Conservation (phyloP, 2,113 vertebrate genomes). For the Planiliza haematocheilus region DNA sequence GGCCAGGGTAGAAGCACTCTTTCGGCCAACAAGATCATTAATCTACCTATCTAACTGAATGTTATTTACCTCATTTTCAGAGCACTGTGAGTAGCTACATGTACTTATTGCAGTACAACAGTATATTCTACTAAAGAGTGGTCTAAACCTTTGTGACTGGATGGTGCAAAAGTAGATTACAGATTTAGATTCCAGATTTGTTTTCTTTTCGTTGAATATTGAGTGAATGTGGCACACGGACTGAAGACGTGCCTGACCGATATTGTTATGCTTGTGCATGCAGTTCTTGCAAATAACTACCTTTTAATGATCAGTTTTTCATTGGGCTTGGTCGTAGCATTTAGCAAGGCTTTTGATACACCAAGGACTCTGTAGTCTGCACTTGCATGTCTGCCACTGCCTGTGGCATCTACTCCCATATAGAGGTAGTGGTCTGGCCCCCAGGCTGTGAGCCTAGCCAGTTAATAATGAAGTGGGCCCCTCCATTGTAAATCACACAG, state of each 20-base stretch:
- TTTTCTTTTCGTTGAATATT: background rate
- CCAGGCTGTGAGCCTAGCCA: slow-evolving; percentile 55
- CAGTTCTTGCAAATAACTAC: slow-evolving; percentile 7
- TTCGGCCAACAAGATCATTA: slow-evolving; percentile 58
- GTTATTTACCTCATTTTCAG: slow-evolving; percentile 55
- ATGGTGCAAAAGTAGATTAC: background rate
- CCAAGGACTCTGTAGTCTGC: slow-evolving; percentile 6
- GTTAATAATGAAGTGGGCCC: slow-evolving; percentile 70
- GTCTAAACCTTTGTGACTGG: background rate
- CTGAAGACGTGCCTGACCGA: background rate
- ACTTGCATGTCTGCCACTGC: too few species aligned
- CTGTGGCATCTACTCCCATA: slow-evolving; percentile 66
- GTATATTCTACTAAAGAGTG: background rate
- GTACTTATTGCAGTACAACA: slow-evolving; percentile 10
- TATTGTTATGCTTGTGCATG: background rate
- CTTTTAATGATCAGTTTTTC: slow-evolving; percentile 9
- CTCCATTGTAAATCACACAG: slow-evolving; percentile 77
- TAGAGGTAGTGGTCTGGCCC: slow-evolving; percentile 64
- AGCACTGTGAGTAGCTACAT: slow-evolving; percentile 11
- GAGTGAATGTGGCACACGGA: background rate
- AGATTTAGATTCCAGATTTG: background rate
- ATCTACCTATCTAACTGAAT: slow-evolving; percentile 50
- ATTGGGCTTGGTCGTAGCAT: slow-evolving; percentile 11
- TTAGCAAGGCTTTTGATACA: slow-evolving; percentile 24
- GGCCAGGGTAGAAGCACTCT: slow-evolving; percentile 27